Conservation (phyloP, 2,797 vertebrate species). For the Gobionotothen gibberifrons region DNA sequence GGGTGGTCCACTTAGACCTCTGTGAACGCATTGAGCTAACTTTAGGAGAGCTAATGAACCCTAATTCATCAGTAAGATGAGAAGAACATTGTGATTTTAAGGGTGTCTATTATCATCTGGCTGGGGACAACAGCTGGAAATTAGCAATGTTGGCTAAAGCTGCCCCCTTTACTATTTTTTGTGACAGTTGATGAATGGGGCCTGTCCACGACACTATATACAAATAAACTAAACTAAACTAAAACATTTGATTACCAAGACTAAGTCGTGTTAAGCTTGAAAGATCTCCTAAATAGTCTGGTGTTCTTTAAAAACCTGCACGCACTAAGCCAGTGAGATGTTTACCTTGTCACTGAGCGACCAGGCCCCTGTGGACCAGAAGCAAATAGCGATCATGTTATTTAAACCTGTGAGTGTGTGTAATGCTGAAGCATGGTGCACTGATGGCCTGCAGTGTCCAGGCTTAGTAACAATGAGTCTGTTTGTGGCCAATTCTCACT, state of each 20-base stretch:
- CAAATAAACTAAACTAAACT: no score
- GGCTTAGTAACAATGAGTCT: conserved; percentile 60
- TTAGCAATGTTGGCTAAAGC: no score
- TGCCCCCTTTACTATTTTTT: no score
- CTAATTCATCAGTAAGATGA: conserved; percentile 8
- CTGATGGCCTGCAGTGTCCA: conserved; percentile 56
- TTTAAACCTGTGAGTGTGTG: conserved; percentile 43
- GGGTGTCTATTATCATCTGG: no score
- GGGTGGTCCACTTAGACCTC: conserved; percentile 30
- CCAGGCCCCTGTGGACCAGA: conserved; percentile 39
- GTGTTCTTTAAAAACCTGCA: conserved; percentile 33
- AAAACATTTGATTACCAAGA: conserved; percentile 23
- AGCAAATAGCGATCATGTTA: conserved; percentile 47
- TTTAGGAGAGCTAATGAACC: conserved; percentile 39
- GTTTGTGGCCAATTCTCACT: conserved; percentile 71
- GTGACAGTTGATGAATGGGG: no score
- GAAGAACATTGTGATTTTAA: background rate
- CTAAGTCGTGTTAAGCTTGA: conserved; percentile 43
- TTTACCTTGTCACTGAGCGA: conserved; percentile 60
- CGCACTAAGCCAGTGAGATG: conserved; percentile 42
- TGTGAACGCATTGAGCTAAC: conserved; percentile 18
- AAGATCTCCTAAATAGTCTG: conserved; percentile 29
- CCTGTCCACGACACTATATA: no score
- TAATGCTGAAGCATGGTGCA: conserved; percentile 15
- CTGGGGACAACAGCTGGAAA: no score